phyloP scores from a whole-genome alignment of 2,888 invertebrate species.

The Cosmorhoe ocellata region DNA sequence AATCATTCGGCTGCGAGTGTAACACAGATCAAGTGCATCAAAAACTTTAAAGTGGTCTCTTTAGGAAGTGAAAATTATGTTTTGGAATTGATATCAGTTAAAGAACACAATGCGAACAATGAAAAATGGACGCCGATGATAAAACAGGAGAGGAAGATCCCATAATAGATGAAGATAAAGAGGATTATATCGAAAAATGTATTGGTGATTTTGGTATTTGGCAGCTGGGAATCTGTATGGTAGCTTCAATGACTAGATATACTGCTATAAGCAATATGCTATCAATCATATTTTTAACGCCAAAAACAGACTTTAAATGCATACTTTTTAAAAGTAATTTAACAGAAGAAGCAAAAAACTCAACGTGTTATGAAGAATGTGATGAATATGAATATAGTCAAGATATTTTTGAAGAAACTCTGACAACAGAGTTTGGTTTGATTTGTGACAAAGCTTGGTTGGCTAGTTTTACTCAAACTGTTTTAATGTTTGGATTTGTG shows the following conservation, averaged over 20 bases:
- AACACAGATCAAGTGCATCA: too few species aligned
- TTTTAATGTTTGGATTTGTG: constrained; percentile 56
- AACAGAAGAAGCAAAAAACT: constrained; percentile 34
- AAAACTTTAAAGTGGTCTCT: too few species aligned
- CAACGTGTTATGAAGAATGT: constrained; percentile 54
- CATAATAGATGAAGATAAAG: constrained; percentile 29
- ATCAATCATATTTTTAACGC: constrained; percentile 52
- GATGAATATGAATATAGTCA: constrained; percentile 46
- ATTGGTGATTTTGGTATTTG: constrained; percentile 57
- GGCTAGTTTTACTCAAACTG: constrained; percentile 51
- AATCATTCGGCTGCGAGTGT: neutral
- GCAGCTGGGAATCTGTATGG: constrained; percentile 48
- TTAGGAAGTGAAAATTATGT: too few species aligned
- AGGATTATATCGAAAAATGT: constrained; percentile 54
- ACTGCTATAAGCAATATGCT: constrained; percentile 52
- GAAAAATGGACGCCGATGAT: constrained; percentile 12
- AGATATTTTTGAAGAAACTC: constrained; percentile 46
- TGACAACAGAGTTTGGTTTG: constrained; percentile 53
- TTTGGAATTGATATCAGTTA: too few species aligned
- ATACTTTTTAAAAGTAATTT: constrained; percentile 38
- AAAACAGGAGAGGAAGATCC: constrained; percentile 27
- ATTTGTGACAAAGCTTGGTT: constrained; percentile 58
- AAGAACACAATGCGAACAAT: neutral
- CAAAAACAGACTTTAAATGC: constrained; percentile 49
- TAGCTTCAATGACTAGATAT: constrained; percentile 45